phyloP scores from a whole-genome alignment of 1,140 invertebrate genomes.

The Tribolium madens region DNA sequence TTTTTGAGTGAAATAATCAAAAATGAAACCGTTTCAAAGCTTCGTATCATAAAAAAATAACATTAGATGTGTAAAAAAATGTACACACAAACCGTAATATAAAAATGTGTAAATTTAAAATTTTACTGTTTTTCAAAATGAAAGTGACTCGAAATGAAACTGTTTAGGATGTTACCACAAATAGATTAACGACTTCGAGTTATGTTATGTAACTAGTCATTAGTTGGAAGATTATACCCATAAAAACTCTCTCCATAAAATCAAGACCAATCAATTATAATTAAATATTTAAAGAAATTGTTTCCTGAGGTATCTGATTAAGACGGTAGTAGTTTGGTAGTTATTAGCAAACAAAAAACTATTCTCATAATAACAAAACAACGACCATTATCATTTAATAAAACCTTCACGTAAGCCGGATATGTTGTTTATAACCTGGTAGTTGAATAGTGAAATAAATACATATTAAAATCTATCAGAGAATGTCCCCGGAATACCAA shows the following conservation, averaged over 20 bases:
- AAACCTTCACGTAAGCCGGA: conserved; percentile 29
- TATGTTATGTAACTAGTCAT: background rate
- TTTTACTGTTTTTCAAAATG: background rate
- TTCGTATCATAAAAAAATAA: too few relatives aligned
- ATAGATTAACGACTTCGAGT: background rate
- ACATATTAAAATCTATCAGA: conserved; percentile 10
- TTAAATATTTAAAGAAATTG: background rate
- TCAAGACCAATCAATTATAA: background rate
- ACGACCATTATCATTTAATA: conserved; percentile 11
- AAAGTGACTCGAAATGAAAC: background rate
- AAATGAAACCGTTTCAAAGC: too few relatives aligned
- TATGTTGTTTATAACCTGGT: conserved; percentile 26
- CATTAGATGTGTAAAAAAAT: too few relatives aligned
- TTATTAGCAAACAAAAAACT: background rate
- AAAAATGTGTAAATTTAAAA: background rate
- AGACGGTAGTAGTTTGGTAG: background rate
- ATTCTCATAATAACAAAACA: conserved; percentile 4
- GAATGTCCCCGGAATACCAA: conserved; percentile 10
- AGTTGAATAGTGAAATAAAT: conserved; percentile 29
- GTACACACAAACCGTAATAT: too few relatives aligned
- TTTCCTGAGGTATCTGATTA: background rate
- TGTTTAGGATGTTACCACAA: background rate
- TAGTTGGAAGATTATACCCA: background rate
- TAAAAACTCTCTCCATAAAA: background rate
- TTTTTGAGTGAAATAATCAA: too few relatives aligned